Evolutionary conservation across 2,888 invertebrate species (phyloP), one percentile per base, ranked within the genome.

Genomic region (Chymomyza fuscimana): DNA sequence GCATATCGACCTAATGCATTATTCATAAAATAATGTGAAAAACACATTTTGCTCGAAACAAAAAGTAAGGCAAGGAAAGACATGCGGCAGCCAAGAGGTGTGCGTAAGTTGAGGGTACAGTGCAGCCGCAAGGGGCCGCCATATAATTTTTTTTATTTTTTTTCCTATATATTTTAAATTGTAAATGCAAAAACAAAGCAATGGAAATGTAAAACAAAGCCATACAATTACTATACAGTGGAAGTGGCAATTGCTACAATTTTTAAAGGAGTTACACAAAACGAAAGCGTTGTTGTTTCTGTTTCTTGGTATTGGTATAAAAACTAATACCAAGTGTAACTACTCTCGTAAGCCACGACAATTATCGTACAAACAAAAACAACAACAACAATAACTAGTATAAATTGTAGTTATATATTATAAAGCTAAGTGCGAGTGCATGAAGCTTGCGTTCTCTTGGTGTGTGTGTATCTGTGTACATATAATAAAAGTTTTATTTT

Each of bases 21-120:
- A 91, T 91, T 91, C 90, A 91, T 89, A 80, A 87, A 88, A 86
- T 89, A 90, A 90, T 90, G 90, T 88, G 87, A 81, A 88, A 85
- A 84, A 85, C 84, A 88, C 85, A 86, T 80, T 87, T 88, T 78
- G 81, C 79, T 74, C 32, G 74, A 67, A 79, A 80, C 78, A 75
- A 77, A 71, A 76, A 74, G 69, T 76, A 76, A 72, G 76, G 80
- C 63, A 68, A 54, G 15, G 10, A 22, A 54, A 54, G 54, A 54
- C 16, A 16, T 12, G 22, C 54, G 54, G 22, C 54, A 7, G 22
- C 4, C 40, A 36, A 46, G 40, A 46, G 40, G 40, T 46, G 40
- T 46, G 40, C 54, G 54, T 22, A 19, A 54, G 54, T 19, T 9
- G 25, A 22, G 56, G 50, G 50, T 7, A n/a, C 22, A 16, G 6